Percentiles rank a stretch among this genome's conserved stretches.
Conservation (phyloP, 2,113 vertebrate genomes). For the Pholis gunnellus region DNA sequence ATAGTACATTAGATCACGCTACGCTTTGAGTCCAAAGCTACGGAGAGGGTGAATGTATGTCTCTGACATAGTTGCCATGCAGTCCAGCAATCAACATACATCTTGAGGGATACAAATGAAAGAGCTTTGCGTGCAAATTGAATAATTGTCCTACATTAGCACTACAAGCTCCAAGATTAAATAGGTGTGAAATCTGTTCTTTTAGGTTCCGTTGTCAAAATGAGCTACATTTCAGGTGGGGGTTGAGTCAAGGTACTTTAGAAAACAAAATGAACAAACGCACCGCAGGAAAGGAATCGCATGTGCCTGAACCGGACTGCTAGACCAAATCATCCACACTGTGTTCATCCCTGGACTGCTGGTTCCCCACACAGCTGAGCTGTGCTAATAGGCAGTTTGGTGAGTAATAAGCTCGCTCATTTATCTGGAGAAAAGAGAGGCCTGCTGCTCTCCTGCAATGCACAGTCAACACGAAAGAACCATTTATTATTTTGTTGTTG, state of each 20-base stretch:
- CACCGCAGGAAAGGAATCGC: background rate
- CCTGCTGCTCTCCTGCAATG: slow-evolving; percentile 65
- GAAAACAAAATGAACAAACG: slow-evolving; percentile 21
- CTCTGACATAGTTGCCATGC: background rate
- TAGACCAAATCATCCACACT: slow-evolving; percentile 41
- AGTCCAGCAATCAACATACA: slow-evolving; percentile 4
- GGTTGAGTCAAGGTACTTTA: background rate
- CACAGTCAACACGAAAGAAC: slow-evolving; percentile 64
- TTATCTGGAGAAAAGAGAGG: slow-evolving; percentile 74
- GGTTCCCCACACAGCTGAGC: slow-evolving; percentile 68
- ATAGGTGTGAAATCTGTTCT: slow-evolving; percentile 10
- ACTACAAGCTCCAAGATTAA: background rate
- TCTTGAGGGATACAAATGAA: slow-evolving; percentile 1
- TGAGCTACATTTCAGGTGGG: slow-evolving; percentile 25
- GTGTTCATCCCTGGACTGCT: slow-evolving; percentile 58
- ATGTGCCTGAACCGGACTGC: slow-evolving; percentile 45
- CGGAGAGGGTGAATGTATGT: background rate
- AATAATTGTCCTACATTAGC: slow-evolving; percentile 7
- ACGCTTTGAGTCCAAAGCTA: slow-evolving; percentile 13
- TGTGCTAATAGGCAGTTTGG: slow-evolving; percentile 80
- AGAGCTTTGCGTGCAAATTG: slow-evolving; percentile 20
- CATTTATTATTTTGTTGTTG: background rate
- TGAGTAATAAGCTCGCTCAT: slow-evolving; percentile 75
- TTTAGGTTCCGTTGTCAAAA: slow-evolving; percentile 25
- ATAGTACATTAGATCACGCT: slow-evolving; percentile 9